Evolutionary conservation across 1,140 invertebrate species (phyloP), one percentile per base, ranked within the genome.

Genomic region (Matsumurasca onukii): DNA sequence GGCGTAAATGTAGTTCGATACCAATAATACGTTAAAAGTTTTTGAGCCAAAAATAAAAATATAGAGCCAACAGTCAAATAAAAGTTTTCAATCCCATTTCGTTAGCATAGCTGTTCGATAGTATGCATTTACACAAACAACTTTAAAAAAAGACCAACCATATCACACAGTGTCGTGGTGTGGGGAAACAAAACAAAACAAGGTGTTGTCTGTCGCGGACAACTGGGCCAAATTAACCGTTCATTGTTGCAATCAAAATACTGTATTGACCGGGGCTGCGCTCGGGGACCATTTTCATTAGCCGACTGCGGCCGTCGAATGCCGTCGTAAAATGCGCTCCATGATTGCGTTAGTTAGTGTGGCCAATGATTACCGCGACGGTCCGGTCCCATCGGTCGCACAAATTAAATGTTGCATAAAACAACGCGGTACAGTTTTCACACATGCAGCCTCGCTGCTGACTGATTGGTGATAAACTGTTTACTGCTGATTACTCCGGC

Each of bases 371-470:
- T 59, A 59, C 55, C 55, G 55, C 30, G 25, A 17, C 34, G 5
- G 34, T 17, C 34, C 5, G 5, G 5, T 39, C 34, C 5, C 55
- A 9, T 22, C 24, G 22, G 5, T 27, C 55, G 55, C 15, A 27
- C 55, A 59, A 59, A 59, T 59, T 59, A 59, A 59, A 59, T 59
- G 55, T 59, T 59, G 55, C 55, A 59, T 59, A 59, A 59, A 59
- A 59, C 55, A 59, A 22, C 24, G 12, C 25, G 25, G 25, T 59
- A 27, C 55, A 59, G 24, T 59, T 24, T 59, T 59, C 55, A 29
- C 55, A 25, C 15, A 22, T 15, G 25, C 25, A 5, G 20, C 12
- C 5, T 39, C 34, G 12, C 9, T 15, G 22, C 25, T 59, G 55
- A 59, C 55, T 59, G 55, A 59, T 59, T 59, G 55, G 55, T 27